phyloP scores from a whole-genome alignment of 2,888 invertebrate genomes.

The Spisula solida region DNA sequence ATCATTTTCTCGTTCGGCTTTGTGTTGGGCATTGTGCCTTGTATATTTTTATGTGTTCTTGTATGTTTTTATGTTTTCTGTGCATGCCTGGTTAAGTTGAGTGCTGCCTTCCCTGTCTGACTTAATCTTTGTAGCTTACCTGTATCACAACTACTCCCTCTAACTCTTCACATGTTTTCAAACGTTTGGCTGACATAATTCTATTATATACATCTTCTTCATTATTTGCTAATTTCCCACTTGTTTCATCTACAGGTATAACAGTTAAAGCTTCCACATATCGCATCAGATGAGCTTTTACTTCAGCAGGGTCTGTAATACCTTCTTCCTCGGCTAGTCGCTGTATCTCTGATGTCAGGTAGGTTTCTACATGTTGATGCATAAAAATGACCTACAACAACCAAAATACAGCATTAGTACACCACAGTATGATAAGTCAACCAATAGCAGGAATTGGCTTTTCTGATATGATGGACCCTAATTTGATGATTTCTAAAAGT shows the following conservation, averaged over 20 bases:
- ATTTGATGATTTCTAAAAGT: too few relatives aligned
- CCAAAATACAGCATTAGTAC: neutral
- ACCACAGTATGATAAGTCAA: too few relatives aligned
- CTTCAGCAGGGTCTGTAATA: neutral
- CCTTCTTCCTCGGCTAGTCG: neutral
- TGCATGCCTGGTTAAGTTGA: too few relatives aligned
- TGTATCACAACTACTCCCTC: neutral
- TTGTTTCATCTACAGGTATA: neutral
- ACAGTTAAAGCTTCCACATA: neutral
- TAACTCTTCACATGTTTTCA: neutral
- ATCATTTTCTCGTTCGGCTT: too few relatives aligned
- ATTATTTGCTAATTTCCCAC: neutral
- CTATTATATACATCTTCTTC: neutral
- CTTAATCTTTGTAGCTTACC: too few relatives aligned
- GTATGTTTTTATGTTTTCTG: too few relatives aligned
- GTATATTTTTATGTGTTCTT: too few relatives aligned
- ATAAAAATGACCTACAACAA: neutral
- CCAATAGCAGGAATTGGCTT: too few relatives aligned
- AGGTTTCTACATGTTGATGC: neutral
- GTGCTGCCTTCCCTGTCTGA: too few relatives aligned
- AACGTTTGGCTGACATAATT: neutral
- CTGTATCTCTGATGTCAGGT: neutral
- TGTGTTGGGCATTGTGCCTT: too few relatives aligned
- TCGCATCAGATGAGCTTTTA: neutral
- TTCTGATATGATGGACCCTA: too few relatives aligned